These are phyloP conservation scores for Mesorhabditis belari DNA, from an alignment of 2,888 invertebrate species.

Conservation along the genomic window DNA sequence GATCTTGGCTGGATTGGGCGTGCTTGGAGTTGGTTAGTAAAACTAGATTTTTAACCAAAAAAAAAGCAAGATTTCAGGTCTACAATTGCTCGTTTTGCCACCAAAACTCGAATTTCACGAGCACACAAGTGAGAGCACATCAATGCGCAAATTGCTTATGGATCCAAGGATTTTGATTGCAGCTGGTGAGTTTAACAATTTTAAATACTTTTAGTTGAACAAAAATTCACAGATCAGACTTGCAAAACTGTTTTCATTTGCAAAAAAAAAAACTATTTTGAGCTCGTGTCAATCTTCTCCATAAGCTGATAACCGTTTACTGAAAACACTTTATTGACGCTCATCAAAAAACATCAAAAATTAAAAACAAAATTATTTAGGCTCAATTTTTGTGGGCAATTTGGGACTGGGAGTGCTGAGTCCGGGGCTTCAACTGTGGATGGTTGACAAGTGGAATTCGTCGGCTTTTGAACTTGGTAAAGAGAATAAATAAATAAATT, in stretches of 20 bases:
- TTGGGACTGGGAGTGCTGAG: neutral
- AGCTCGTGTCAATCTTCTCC: too few relatives aligned
- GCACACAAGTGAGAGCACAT: neutral
- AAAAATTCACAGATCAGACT: too few relatives aligned
- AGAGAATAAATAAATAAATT: neutral
- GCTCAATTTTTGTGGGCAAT: neutral
- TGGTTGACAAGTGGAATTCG: neutral
- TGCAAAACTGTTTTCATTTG: too few relatives aligned
- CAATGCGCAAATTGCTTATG: neutral
- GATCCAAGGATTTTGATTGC: neutral
- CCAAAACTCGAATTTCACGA: neutral
- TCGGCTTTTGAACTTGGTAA: neutral
- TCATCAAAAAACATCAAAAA: too few relatives aligned
- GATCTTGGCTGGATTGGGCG: neutral
- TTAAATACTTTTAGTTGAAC: neutral
- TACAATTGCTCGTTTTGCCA: neutral
- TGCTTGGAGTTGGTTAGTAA: neutral
- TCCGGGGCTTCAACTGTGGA: neutral
- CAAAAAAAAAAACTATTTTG: too few relatives aligned
- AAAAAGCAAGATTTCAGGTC: too few relatives aligned
- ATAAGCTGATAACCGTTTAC: too few relatives aligned
- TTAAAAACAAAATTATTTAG: neutral
- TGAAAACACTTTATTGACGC: too few relatives aligned
- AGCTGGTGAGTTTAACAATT: neutral
- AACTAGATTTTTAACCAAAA: neutral